These are phyloP conservation scores for Cheilosia scutellata DNA, from an alignment of 2,888 invertebrate genomes.

Conservation along the genomic window DNA sequence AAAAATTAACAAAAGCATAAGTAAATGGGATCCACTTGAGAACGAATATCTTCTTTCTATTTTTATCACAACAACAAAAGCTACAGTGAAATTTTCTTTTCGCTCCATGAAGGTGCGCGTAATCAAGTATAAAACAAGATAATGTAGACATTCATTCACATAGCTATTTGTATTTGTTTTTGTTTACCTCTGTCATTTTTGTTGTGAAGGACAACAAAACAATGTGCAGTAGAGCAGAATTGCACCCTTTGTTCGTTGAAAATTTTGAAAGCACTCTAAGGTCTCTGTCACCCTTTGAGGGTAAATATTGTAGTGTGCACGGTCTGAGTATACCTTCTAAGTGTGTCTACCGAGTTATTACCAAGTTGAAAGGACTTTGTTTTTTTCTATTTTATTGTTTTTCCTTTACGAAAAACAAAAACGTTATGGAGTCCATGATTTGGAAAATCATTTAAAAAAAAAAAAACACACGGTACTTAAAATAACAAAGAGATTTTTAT, in stretches of 20 bases:
- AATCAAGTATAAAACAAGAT: conserved; percentile 63
- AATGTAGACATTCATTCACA: conserved; percentile 43
- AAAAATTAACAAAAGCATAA: conserved; percentile 33
- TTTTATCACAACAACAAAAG: conserved; percentile 24
- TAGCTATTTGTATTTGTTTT: neutral
- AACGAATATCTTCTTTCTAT: conserved; percentile 4
- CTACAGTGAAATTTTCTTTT: neutral
- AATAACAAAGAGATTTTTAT: conserved; percentile 21
- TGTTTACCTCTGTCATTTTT: conserved; percentile 15
- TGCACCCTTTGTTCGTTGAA: conserved; percentile 51
- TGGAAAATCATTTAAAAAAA: conserved; percentile 49
- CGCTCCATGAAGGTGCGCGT: conserved; percentile 27
- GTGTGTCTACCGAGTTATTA: conserved; percentile 45
- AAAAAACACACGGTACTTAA: conserved; percentile 34
- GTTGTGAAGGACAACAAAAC: conserved; percentile 32
- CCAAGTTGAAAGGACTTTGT: conserved; percentile 24
- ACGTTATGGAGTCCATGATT: conserved; percentile 38
- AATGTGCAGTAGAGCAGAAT: conserved; percentile 41
- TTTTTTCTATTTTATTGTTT: neutral
- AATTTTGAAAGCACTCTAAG: conserved; percentile 19
- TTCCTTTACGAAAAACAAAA: neutral
- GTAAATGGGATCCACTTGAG: conserved; percentile 39
- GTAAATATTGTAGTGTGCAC: conserved; percentile 35
- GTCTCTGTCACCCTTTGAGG: conserved; percentile 25
- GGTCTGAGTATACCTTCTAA: conserved; percentile 22